phyloP scores from a whole-genome alignment of 1,140 invertebrate species.

The Stenopsyche tienmushanensis region DNA sequence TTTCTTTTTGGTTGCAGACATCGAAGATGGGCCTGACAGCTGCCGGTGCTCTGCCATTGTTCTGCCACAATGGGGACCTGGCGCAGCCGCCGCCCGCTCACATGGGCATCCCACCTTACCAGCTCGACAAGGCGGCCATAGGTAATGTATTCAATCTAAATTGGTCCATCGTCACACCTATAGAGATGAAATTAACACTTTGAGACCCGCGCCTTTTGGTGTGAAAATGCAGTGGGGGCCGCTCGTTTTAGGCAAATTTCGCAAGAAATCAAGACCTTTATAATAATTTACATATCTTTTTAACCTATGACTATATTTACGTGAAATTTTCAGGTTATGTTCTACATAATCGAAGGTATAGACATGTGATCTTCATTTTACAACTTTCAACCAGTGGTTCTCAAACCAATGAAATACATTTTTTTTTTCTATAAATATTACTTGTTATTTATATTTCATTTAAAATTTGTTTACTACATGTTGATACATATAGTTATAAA shows the following conservation, averaged over 20 bases:
- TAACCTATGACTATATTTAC: background rate
- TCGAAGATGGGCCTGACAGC: constrained; percentile 82
- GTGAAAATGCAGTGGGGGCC: background rate
- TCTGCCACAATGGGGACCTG: constrained; percentile 87
- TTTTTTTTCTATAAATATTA: background rate
- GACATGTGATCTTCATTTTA: background rate
- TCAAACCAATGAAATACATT: too few species aligned
- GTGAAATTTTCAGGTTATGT: background rate
- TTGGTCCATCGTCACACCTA: constrained; percentile 2
- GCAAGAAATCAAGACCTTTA: background rate
- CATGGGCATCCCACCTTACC: constrained; percentile 95
- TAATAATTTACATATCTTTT: background rate
- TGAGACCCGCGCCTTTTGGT: background rate
- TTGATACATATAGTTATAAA: background rate
- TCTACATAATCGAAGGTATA: background rate
- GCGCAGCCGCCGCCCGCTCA: constrained; percentile 93
- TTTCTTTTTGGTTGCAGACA: constrained; percentile 69
- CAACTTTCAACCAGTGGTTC: background rate
- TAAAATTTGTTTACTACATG: background rate
- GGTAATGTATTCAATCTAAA: constrained; percentile 53
- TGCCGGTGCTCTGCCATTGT: constrained; percentile 75
- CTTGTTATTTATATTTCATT: background rate
- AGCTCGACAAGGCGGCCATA: constrained; percentile 67
- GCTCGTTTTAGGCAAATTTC: background rate
- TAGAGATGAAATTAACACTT: background rate